A percentile compares a stretch with the other conserved stretches of the same genome.
These are phyloP conservation scores for Denticeps clupeoides DNA, from an alignment of 2,797 vertebrate genomes.

Conservation along the genomic window DNA sequence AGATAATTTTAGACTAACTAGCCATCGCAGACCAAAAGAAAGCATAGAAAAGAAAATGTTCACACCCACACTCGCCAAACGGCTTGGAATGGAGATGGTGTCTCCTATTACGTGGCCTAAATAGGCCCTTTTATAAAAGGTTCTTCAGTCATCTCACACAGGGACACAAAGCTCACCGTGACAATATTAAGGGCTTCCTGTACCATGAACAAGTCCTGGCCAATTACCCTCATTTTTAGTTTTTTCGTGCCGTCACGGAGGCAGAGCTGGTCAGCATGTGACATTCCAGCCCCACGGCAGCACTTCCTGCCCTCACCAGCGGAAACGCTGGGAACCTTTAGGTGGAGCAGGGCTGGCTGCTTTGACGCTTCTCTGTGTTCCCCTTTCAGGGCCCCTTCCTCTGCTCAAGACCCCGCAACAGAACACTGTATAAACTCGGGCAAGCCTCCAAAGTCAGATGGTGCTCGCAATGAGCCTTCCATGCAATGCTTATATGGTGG, in stretches of 20 bases:
- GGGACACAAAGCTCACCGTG: no score
- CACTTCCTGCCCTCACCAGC: no score
- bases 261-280: background rate
- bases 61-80: no score
- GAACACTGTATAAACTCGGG: conserved; percentile 8
- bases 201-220: no score
- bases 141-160: no score
- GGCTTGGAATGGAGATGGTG: no score
- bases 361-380: conserved; percentile 16
- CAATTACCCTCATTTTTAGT: no score
- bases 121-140: no score
- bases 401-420: conserved; percentile 25
- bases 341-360: conserved; percentile 11
- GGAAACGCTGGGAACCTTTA: background rate
- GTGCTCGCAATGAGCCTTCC: conserved; percentile 5
- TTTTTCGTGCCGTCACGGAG: background rate
- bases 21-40: no score
- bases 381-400: conserved; percentile 48
- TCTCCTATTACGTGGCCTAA: no score
- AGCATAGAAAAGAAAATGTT: no score
- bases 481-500: background rate
- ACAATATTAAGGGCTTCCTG: no score
- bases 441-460: conserved; percentile 9
- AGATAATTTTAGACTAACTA: background rate
- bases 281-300: background rate